Evolutionary conservation across 1,140 invertebrate genomes (phyloP).

Genomic region (Meloidogyne hapla): DNA sequence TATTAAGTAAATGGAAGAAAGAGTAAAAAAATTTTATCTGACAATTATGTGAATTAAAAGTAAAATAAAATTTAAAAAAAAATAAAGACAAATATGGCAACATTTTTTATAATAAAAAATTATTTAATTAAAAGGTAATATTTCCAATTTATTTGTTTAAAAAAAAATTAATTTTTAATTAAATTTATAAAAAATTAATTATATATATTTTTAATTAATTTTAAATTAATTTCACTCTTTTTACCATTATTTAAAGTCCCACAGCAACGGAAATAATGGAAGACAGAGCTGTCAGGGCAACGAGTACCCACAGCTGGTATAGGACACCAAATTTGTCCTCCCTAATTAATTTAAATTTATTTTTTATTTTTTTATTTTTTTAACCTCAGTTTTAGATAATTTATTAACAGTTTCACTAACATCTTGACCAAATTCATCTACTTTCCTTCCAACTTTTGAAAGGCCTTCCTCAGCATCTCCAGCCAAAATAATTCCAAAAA

Average conservation of each 20-base stretch:
- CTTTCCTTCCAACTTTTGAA: background rate
- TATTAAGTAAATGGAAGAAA: too few relatives aligned
- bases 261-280: conserved; percentile 28
- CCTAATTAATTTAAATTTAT: background rate
- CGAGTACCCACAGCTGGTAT: conserved; percentile 19
- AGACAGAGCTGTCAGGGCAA: conserved; percentile 17
- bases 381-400: conserved; percentile 4
- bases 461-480: conserved; percentile 10
- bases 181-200: background rate
- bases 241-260: conserved; percentile 26
- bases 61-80: too few relatives aligned
- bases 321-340: conserved; percentile 25
- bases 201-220: background rate
- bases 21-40: too few relatives aligned
- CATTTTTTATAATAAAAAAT: too few relatives aligned
- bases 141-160: too few relatives aligned
- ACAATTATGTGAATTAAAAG: too few relatives aligned
- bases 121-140: too few relatives aligned
- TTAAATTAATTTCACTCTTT: too few relatives aligned
- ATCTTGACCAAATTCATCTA: background rate
- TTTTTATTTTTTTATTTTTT: background rate
- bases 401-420: background rate
- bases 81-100: too few relatives aligned
- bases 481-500: conserved; percentile 6
- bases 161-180: too few relatives aligned